A percentile compares a stretch with the other conserved stretches of the same genome.
Evolutionary conservation across 2,113 vertebrate species (phyloP).

Genomic region (Elgaria multicarinata): DNA sequence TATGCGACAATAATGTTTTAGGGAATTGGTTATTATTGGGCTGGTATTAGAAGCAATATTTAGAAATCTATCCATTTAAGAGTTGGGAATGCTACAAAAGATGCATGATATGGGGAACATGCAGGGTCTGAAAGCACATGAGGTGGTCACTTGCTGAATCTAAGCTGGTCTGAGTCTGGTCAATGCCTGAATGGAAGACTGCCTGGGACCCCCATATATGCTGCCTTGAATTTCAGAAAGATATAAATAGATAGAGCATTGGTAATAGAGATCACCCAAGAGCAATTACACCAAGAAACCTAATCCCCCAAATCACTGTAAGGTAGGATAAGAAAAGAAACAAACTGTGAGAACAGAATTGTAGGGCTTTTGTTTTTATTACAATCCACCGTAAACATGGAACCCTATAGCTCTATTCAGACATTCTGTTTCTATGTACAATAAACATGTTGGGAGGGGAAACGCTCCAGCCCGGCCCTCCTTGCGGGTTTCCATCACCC

Average conservation of each 20-base stretch:
- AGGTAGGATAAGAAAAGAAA: not conserved
- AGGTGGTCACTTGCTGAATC: not conserved
- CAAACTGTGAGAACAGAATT: not conserved
- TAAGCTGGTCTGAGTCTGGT: not conserved
- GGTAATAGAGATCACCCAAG: not conserved
- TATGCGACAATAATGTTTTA: not conserved
- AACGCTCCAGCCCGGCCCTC: no score
- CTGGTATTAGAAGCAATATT: not conserved
- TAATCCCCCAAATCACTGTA: not conserved
- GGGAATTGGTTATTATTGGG: not conserved
- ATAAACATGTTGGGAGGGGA: no score
- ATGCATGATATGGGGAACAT: not conserved
- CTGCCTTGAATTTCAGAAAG: not conserved
- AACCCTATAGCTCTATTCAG: no score
- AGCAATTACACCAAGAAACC: not conserved
- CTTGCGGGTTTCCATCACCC: no score
- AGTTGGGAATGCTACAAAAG: fast-evolving
- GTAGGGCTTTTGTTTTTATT: no score
- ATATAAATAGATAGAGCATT: no score
- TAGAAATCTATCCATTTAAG: not conserved
- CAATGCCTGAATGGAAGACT: no score
- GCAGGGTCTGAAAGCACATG: not conserved
- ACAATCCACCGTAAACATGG: not conserved
- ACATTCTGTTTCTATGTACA: no score
- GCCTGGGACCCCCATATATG: not conserved